These are phyloP conservation scores for Phoxinus phoxinus DNA, from an alignment of 2,113 vertebrate genomes.

Conservation along the genomic window DNA sequence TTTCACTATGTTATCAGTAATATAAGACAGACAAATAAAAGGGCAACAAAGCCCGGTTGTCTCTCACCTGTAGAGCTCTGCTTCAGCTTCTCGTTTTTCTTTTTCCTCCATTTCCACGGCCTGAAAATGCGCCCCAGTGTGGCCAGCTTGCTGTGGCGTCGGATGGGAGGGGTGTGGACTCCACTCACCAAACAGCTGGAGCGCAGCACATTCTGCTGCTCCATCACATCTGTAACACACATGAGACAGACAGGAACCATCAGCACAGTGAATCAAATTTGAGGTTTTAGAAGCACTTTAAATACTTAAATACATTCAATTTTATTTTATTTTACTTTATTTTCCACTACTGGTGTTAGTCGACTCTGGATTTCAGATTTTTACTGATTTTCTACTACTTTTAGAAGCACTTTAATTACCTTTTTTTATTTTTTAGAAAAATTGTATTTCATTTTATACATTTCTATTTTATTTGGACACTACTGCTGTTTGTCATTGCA, in stretches of 20 bases:
- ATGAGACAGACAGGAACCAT: neutral
- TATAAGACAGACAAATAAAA: neutral
- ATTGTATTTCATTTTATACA: no score
- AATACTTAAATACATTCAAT: no score
- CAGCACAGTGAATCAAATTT: neutral
- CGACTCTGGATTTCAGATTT: no score
- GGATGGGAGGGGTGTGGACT: constrained; percentile 90
- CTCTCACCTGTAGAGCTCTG: constrained; percentile 91
- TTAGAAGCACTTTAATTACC: no score
- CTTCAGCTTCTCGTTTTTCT: constrained; percentile 96
- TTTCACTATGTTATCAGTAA: no score
- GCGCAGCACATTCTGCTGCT: constrained; percentile 85
- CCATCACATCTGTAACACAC: constrained; percentile 83
- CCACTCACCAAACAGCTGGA: constrained; percentile 90
- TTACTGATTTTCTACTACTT: no score
- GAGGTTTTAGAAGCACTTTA: neutral
- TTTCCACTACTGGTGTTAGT: no score
- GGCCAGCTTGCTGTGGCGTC: constrained; percentile 95
- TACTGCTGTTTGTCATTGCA: neutral
- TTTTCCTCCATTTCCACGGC: constrained; percentile 99
- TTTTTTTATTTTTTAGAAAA: no score
- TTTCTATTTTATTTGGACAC: no score
- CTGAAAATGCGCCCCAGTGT: constrained; percentile 96
- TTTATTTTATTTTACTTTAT: no score
- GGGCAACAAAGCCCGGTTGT: neutral